Evolutionary conservation across 2,797 vertebrate genomes (phyloP).

Genomic region (Enteromius treurensis): DNA sequence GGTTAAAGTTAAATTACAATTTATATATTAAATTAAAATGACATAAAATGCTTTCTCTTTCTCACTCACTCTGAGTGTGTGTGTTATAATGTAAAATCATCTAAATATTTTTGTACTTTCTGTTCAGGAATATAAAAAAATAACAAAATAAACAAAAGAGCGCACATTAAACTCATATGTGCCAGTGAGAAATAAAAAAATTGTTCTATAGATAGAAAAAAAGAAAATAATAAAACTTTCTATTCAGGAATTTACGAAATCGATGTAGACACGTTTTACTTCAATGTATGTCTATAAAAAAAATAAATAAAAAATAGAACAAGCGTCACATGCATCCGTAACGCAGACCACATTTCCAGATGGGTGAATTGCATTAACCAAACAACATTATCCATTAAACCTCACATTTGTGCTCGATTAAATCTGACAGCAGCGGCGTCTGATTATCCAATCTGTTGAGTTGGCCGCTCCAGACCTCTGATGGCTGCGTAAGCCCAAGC

Average conservation of each 20-base stretch:
- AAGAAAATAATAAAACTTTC: background rate
- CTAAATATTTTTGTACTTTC: background rate
- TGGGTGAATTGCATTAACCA: constrained; percentile 13
- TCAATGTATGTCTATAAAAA: background rate
- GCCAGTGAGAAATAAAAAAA: too few species aligned
- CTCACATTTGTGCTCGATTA: constrained; percentile 46
- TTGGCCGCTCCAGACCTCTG: constrained; percentile 17
- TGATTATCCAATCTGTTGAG: constrained; percentile 43
- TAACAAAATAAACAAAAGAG: background rate
- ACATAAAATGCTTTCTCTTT: background rate
- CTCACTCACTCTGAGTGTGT: background rate
- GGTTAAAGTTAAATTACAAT: too few species aligned
- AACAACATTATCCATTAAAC: constrained; percentile 38
- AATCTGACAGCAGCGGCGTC: constrained; percentile 31
- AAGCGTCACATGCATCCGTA: background rate
- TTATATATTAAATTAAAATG: background rate
- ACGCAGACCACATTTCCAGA: constrained; percentile 27
- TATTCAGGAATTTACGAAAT: background rate
- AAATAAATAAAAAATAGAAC: background rate
- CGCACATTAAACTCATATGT: background rate
- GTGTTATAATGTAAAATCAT: background rate
- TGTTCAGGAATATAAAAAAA: background rate
- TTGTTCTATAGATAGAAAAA: too few species aligned
- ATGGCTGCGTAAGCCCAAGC: constrained; percentile 23
- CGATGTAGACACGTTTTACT: background rate